phyloP scores from a whole-genome alignment of 2,797 vertebrate genomes.

The Microchirus variegatus region DNA sequence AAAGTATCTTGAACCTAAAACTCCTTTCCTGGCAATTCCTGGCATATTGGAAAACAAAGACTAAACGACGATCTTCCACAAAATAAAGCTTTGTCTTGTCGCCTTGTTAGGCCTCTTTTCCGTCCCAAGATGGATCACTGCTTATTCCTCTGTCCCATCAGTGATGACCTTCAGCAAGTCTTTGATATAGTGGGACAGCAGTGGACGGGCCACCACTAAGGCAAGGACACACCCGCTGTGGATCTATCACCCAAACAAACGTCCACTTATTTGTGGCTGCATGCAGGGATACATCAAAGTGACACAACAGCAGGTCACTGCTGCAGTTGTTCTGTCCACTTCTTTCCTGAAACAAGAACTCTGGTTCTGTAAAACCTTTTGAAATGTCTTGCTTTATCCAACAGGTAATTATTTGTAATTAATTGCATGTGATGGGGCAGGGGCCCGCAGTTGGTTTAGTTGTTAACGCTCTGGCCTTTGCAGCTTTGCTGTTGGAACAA shows the following conservation, averaged over 20 bases:
- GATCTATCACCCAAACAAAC: constrained; percentile 96
- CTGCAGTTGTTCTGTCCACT: constrained; percentile 81
- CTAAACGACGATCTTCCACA: constrained; percentile 10
- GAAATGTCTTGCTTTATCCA: background rate
- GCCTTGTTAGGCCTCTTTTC: constrained; percentile 47
- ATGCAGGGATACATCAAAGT: constrained; percentile 88
- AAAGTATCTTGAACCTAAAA: background rate
- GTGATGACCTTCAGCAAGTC: constrained; percentile 87
- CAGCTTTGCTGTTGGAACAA: too few relatives aligned
- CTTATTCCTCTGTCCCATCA: constrained; percentile 85
- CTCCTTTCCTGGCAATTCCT: constrained; percentile 9
- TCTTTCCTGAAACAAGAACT: constrained; percentile 18
- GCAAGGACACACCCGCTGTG: constrained; percentile 85
- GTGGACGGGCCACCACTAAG: constrained; percentile 80
- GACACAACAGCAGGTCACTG: constrained; percentile 72
- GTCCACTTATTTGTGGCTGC: constrained; percentile 81
- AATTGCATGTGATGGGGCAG: too few relatives aligned
- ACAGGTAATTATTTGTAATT: background rate
- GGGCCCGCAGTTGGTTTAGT: too few relatives aligned
- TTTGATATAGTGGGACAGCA: constrained; percentile 67
- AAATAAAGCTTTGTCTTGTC: constrained; percentile 31
- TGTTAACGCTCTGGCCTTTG: too few relatives aligned
- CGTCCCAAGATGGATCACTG: constrained; percentile 56
- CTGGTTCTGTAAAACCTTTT: background rate
- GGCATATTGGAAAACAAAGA: background rate